A percentile compares a stretch with the other conserved stretches of the same genome.
These are phyloP conservation scores for Electrona antarctica DNA, from an alignment of 2,113 vertebrate genomes.

Conservation along the genomic window DNA sequence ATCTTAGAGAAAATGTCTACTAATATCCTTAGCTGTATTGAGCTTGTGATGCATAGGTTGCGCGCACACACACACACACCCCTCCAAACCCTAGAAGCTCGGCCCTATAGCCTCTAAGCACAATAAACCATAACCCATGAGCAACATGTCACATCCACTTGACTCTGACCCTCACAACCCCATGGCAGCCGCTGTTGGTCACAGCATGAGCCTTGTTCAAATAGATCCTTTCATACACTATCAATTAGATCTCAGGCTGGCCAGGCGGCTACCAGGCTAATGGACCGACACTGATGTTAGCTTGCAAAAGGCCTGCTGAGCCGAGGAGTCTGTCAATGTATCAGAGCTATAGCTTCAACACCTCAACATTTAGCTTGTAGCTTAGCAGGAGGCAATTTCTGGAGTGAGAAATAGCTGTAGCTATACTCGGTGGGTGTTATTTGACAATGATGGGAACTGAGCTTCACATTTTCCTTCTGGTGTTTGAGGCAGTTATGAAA, in stretches of 20 bases:
- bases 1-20: neutral
- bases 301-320: neutral
- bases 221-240: constrained; percentile 30
- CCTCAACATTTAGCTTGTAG: neutral
- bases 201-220: constrained; percentile 28
- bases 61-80: neutral
- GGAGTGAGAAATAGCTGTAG: constrained; percentile 59
- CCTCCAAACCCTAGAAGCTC: too few relatives aligned
- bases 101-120: too few relatives aligned
- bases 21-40: neutral
- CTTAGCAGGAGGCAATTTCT: constrained; percentile 60
- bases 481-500: constrained; percentile 61
- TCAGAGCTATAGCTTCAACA: neutral
- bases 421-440: constrained; percentile 58
- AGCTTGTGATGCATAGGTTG: neutral
- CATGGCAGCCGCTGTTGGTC: constrained; percentile 3
- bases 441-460: constrained; percentile 75
- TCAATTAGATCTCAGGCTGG: neutral
- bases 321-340: neutral
- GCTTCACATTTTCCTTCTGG: constrained; percentile 64
- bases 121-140: constrained; percentile 8
- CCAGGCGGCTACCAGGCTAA: neutral
- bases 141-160: constrained; percentile 28
- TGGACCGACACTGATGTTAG: neutral
- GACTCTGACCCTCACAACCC: neutral